Evolutionary conservation across 2,888 invertebrate genomes (phyloP).

Genomic region (Lepidocyrtoides sp.): DNA sequence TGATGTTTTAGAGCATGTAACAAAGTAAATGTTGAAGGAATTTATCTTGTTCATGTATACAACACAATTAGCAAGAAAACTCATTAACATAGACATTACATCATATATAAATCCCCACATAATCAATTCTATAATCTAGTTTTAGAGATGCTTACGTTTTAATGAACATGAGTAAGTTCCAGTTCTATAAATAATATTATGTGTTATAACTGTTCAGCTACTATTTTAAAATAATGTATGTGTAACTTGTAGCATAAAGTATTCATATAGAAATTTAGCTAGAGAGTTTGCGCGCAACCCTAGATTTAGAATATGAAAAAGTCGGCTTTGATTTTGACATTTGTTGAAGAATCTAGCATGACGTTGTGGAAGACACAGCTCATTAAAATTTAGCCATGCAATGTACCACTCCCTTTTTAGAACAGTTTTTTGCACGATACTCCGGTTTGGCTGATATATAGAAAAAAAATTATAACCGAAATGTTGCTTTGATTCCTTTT

Average conservation of each 20-base stretch:
- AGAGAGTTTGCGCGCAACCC: background rate
- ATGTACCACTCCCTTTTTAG: background rate
- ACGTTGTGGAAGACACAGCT: background rate
- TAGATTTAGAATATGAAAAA: background rate
- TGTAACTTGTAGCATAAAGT: background rate
- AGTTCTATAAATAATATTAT: background rate
- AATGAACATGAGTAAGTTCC: background rate
- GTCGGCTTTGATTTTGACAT: conserved; percentile 13
- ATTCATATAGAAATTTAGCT: background rate
- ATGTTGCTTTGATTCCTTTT: conserved; percentile 46
- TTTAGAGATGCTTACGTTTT: conserved; percentile 5
- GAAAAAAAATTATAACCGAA: conserved; percentile 46
- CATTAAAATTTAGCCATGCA: background rate
- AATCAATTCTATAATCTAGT: background rate
- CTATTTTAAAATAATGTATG: background rate
- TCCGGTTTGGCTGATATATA: conserved; percentile 69
- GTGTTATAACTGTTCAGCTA: background rate
- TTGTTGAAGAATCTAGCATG: conserved; percentile 25
- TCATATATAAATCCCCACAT: background rate
- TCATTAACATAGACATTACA: background rate
- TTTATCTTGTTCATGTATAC: background rate
- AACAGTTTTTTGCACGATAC: conserved; percentile 68
- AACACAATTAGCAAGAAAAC: background rate
- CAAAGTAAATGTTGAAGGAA: background rate
- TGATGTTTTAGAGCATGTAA: background rate